Conservation (phyloP, 1,140 invertebrate genomes). For the Pseudomyrmex gracilis region DNA sequence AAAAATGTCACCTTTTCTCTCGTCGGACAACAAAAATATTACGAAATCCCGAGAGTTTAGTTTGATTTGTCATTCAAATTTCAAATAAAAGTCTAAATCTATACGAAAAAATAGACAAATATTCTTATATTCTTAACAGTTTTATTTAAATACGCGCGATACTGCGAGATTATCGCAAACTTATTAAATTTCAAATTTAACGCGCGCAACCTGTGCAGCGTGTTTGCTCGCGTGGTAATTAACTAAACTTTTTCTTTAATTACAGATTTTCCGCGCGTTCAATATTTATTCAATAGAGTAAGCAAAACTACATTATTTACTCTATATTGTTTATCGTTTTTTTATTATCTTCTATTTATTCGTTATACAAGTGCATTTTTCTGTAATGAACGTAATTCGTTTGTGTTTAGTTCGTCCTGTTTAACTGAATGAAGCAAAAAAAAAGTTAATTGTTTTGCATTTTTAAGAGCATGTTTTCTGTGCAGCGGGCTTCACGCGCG, state of each 20-base stretch:
- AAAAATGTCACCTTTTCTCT: no score
- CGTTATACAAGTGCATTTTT: not conserved
- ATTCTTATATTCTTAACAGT: no score
- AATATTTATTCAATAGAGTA: not conserved
- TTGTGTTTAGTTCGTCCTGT: not conserved
- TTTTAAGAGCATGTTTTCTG: constrained; percentile 16
- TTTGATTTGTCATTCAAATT: no score
- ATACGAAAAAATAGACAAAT: no score
- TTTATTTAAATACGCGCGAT: constrained; percentile 16
- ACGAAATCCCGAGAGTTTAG: no score
- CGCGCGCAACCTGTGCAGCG: not conserved
- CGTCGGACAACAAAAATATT: no score
- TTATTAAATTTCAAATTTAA: constrained; percentile 45
- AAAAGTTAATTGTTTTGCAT: constrained; percentile 43
- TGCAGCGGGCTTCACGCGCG: not conserved
- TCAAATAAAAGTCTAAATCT: no score
- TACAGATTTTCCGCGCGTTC: constrained; percentile 4
- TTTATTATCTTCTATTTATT: constrained; percentile 27
- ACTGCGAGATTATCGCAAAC: constrained; percentile 1
- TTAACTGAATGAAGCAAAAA: not conserved
- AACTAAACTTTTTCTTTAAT: constrained; percentile 32
- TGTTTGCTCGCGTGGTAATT: not conserved
- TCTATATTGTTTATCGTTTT: constrained; percentile 7
- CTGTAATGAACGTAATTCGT: constrained; percentile 15
- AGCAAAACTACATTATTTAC: constrained; percentile 26